These are phyloP conservation scores for Drosophila biarmipes DNA, from an alignment of 1,140 invertebrate genomes.

Conservation along the genomic window DNA sequence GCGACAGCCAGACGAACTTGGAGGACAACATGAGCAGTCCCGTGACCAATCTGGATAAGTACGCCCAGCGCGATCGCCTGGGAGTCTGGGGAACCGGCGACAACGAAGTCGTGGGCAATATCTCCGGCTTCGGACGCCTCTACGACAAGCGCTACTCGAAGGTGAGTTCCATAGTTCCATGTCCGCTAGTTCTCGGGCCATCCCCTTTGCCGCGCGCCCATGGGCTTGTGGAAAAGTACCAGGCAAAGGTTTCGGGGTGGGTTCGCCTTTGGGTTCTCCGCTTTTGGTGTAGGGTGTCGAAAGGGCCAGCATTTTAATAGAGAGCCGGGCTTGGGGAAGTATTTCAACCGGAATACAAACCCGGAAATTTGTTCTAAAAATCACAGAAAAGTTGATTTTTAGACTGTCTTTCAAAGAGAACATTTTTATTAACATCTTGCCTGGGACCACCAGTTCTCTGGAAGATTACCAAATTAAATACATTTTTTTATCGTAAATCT, in stretches of 20 bases:
- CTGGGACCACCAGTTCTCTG: too few species aligned
- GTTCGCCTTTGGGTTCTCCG: constrained; percentile 15
- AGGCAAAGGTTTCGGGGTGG: constrained; percentile 49
- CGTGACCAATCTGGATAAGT: constrained; percentile 16
- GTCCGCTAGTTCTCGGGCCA: neutral
- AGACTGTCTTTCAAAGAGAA: too few species aligned
- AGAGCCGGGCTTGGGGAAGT: neutral
- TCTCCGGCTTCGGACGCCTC: constrained; percentile 71
- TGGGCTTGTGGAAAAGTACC: constrained; percentile 66
- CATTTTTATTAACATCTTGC: too few species aligned
- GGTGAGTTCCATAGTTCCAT: constrained; percentile 55
- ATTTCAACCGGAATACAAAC: neutral
- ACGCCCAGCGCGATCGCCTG: constrained; percentile 64
- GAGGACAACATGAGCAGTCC: constrained; percentile 35
- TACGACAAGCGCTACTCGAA: constrained; percentile 72
- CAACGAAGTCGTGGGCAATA: constrained; percentile 63
- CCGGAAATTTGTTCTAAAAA: too few species aligned
- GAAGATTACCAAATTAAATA: too few species aligned
- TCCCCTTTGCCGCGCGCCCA: neutral
- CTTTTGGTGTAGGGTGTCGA: neutral
- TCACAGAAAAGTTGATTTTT: neutral
- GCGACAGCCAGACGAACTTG: constrained; percentile 19
- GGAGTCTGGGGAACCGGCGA: constrained; percentile 72
- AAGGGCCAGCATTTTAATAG: neutral
- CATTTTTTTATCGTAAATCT: too few species aligned